Evolutionary conservation across 2,888 invertebrate species (phyloP).

Genomic region (Druceiella hillmani): DNA sequence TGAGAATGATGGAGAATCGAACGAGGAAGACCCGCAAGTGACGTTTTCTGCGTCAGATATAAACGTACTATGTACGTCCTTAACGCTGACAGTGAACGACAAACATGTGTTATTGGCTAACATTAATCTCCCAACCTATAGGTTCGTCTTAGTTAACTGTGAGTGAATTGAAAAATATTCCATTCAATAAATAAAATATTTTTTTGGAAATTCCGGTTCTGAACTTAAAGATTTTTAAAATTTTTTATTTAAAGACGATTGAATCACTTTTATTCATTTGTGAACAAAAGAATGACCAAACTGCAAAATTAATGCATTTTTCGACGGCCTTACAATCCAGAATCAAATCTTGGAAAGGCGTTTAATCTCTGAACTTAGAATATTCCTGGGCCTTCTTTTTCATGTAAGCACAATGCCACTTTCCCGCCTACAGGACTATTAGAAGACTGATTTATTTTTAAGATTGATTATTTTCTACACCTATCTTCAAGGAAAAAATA

Average conservation of each 20-base stretch:
- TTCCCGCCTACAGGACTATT: conserved; percentile 2
- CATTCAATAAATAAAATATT: conserved; percentile 4
- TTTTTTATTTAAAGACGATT: conserved; percentile 4
- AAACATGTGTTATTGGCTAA: conserved; percentile 1
- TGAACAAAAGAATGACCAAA: conserved; percentile 3
- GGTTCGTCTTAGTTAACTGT: conserved; percentile 4
- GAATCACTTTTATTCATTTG: conserved; percentile 6
- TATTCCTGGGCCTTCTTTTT: conserved; percentile 6
- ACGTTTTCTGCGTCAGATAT: conserved; percentile 5
- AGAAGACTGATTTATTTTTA: not conserved
- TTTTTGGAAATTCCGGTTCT: conserved; percentile 4
- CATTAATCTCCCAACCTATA: conserved; percentile 4
- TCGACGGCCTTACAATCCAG: conserved; percentile 4
- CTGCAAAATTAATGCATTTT: conserved; percentile 3
- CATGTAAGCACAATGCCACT: conserved; percentile 1
- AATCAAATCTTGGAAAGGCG: conserved; percentile 3
- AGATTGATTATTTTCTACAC: too few relatives aligned
- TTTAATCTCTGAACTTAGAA: conserved; percentile 4
- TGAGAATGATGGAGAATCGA: conserved; percentile 1
- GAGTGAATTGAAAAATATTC: not conserved
- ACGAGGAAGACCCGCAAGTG: conserved; percentile 3
- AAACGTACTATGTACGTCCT: conserved; percentile 1
- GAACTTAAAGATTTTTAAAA: conserved; percentile 2
- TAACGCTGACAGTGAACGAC: conserved; percentile 1
- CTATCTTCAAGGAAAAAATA: too few relatives aligned